Conservation (phyloP, 2,888 invertebrate species). For the Eupithecia abbreviata region DNA sequence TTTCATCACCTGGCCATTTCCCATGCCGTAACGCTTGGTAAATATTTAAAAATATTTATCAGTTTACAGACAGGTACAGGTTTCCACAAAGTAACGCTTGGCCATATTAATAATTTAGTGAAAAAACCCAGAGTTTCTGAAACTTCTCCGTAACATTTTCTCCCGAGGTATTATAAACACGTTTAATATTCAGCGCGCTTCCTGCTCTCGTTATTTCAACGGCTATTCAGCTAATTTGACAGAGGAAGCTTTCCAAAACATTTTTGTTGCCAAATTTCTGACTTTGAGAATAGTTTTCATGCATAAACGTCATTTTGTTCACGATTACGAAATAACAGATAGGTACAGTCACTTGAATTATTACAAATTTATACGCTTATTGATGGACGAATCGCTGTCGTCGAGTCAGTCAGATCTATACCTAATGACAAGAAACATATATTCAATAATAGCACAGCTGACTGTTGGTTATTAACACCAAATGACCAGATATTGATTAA, state of each 20-base stretch:
- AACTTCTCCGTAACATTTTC: constrained; percentile 48
- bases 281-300: constrained; percentile 12
- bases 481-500: no score
- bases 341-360: neutral
- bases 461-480: neutral
- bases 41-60: constrained; percentile 1
- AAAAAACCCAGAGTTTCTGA: constrained; percentile 44
- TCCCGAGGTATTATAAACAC: constrained; percentile 47
- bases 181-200: constrained; percentile 56
- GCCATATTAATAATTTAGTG: constrained; percentile 45
- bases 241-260: constrained; percentile 47
- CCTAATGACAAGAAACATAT: neutral
- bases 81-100: constrained; percentile 5
- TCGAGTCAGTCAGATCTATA: neutral
- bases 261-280: constrained; percentile 32
- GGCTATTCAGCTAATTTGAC: constrained; percentile 55
- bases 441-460: neutral
- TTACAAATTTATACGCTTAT: neutral
- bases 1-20: neutral
- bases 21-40: neutral
- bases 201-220: constrained; percentile 54
- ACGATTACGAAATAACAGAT: neutral
- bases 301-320: neutral
- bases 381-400: neutral
- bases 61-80: constrained; percentile 4